Conservation (phyloP, 2,113 vertebrate species). For the Rhegmatorhina hoffmannsi region DNA sequence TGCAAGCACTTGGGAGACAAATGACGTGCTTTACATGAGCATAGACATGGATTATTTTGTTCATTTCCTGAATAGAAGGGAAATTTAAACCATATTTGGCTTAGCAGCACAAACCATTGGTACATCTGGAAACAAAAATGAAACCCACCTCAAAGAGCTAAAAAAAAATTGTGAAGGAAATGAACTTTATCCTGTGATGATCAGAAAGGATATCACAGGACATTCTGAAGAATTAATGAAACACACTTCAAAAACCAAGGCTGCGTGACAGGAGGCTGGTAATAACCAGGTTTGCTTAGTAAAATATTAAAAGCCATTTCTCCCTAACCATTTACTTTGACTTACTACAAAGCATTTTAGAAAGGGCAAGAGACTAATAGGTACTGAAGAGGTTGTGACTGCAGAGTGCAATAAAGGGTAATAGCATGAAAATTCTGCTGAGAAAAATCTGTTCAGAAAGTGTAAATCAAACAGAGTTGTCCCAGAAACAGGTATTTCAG, state of each 20-base stretch:
- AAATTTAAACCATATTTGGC: constrained; percentile 49
- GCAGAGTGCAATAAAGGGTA: constrained; percentile 16
- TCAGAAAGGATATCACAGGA: constrained; percentile 38
- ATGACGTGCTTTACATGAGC: constrained; percentile 33
- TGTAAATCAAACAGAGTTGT: constrained; percentile 1
- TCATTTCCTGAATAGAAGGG: constrained; percentile 44
- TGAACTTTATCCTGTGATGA: constrained; percentile 12
- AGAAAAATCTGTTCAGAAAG: constrained; percentile 27
- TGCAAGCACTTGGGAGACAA: constrained; percentile 25
- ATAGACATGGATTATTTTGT: constrained; percentile 26
- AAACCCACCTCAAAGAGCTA: constrained; percentile 56
- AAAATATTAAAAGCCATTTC: constrained; percentile 52
- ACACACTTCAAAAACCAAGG: constrained; percentile 21
- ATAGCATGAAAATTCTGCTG: neutral
- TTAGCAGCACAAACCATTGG: constrained; percentile 2
- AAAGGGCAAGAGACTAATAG: constrained; percentile 25
- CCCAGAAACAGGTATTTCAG: neutral
- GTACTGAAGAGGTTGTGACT: constrained; percentile 7
- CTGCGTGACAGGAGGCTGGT: constrained; percentile 2
- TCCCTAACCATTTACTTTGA: constrained; percentile 38
- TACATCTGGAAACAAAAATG: constrained; percentile 56
- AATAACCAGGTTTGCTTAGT: constrained; percentile 26
- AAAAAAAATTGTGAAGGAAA: constrained; percentile 59
- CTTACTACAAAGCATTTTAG: constrained; percentile 21
- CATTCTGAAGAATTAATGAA: constrained; percentile 57